These are phyloP conservation scores for Hirudinaria manillensis DNA, from an alignment of 2,888 invertebrate species.

Conservation along the genomic window DNA sequence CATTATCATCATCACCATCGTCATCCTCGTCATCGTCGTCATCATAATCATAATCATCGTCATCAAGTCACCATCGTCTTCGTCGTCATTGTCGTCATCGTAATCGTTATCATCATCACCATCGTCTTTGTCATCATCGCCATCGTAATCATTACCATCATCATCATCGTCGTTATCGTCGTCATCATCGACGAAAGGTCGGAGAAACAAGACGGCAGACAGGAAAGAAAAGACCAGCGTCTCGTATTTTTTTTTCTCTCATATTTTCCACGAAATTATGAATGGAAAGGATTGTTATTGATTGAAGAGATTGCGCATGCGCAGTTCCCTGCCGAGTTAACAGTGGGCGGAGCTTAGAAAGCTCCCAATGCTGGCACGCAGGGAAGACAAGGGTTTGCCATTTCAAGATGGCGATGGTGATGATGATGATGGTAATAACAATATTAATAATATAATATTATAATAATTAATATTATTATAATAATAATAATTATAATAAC, in stretches of 20 bases:
- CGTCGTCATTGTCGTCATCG: background rate
- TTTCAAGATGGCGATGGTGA: too few species aligned
- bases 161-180: conserved; percentile 24
- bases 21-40: conserved; percentile 21
- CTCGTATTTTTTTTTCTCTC: too few species aligned
- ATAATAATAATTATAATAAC: background rate
- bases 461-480: background rate
- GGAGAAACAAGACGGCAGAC: background rate
- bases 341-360: too few species aligned
- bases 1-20: conserved; percentile 20
- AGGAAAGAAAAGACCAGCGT: too few species aligned
- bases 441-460: background rate
- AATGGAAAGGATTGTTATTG: too few species aligned
- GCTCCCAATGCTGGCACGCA: too few species aligned
- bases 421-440: background rate
- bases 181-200: background rate
- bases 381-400: too few species aligned
- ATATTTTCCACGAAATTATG: too few species aligned
- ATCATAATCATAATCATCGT: conserved; percentile 24
- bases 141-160: conserved; percentile 20
- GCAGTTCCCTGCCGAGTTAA: too few species aligned
- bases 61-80: conserved; percentile 14
- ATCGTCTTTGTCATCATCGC: conserved; percentile 9
- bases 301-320: too few species aligned
- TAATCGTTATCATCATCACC: conserved; percentile 11